Evolutionary conservation across 2,888 invertebrate genomes (phyloP).

Genomic region (Phalangium opilio): DNA sequence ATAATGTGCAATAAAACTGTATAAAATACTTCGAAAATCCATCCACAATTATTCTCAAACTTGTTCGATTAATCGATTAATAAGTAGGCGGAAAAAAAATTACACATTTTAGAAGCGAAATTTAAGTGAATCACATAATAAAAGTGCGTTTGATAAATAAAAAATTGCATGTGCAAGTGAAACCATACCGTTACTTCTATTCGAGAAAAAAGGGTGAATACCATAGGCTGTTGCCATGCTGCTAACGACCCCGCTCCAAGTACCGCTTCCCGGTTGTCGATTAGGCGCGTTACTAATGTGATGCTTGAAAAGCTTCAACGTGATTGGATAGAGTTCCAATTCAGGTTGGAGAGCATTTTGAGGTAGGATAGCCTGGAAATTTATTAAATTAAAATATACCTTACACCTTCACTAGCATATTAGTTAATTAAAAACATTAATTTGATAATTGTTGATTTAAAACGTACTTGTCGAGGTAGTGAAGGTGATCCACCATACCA

Average conservation of each 20-base stretch:
- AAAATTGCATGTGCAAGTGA: conserved; percentile 1
- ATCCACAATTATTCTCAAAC: too few relatives aligned
- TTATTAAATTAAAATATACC: neutral
- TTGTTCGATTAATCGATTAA: too few relatives aligned
- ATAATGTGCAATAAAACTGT: too few relatives aligned
- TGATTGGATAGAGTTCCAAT: conserved; percentile 67
- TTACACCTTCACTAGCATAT: neutral
- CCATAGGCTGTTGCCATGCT: conserved; percentile 38
- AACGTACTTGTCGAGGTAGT: conserved; percentile 51
- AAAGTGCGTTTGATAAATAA: too few relatives aligned
- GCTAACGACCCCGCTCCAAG: conserved; percentile 39
- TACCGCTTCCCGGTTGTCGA: conserved; percentile 32
- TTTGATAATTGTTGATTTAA: neutral
- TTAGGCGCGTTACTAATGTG: conserved; percentile 24
- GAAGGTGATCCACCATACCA: conserved; percentile 72
- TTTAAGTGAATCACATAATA: too few relatives aligned
- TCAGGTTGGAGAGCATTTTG: conserved; percentile 49
- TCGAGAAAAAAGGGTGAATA: conserved; percentile 18
- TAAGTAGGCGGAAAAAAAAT: too few relatives aligned
- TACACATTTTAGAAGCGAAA: too few relatives aligned
- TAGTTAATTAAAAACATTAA: neutral
- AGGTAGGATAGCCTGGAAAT: conserved; percentile 48
- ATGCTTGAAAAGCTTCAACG: conserved; percentile 57
- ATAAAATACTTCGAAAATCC: too few relatives aligned
- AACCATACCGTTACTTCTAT: neutral